These are phyloP conservation scores for Atta colombica DNA, from an alignment of 1,140 invertebrate species.

Conservation along the genomic window DNA sequence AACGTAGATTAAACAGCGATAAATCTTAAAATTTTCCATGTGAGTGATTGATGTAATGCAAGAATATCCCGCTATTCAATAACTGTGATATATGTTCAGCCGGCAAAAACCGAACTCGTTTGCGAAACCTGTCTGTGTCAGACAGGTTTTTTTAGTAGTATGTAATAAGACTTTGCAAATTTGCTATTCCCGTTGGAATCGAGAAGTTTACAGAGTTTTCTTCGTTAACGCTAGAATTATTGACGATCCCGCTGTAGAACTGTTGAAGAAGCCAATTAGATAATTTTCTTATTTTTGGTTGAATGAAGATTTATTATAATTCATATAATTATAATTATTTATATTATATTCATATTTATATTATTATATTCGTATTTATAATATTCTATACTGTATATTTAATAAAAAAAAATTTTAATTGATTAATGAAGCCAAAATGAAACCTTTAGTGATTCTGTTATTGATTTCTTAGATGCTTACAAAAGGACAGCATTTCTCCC, in stretches of 20 bases:
- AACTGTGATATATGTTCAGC: background rate
- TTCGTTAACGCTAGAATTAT: slow-evolving; percentile 26
- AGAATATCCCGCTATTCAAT: background rate
- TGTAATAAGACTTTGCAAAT: background rate
- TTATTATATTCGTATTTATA: too few relatives aligned
- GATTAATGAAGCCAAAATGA: too few relatives aligned
- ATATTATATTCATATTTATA: too few relatives aligned
- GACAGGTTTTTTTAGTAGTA: background rate
- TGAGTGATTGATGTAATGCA: background rate
- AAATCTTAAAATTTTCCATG: background rate
- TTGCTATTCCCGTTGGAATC: slow-evolving; percentile 8
- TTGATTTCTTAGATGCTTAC: slow-evolving; percentile 46
- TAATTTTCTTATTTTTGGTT: too few relatives aligned
- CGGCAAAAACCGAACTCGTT: background rate
- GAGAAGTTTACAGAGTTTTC: slow-evolving; percentile 35
- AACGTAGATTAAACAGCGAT: background rate
- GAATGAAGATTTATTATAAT: too few relatives aligned
- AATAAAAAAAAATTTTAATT: too few relatives aligned
- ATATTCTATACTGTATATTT: too few relatives aligned
- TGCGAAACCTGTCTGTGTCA: background rate
- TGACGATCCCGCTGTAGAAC: too few relatives aligned
- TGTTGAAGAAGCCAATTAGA: too few relatives aligned
- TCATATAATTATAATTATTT: too few relatives aligned
- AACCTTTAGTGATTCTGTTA: too few relatives aligned
- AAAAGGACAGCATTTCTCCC: background rate